phyloP scores from a whole-genome alignment of 2,797 vertebrate genomes.

The Lindbergichthys nudifrons region DNA sequence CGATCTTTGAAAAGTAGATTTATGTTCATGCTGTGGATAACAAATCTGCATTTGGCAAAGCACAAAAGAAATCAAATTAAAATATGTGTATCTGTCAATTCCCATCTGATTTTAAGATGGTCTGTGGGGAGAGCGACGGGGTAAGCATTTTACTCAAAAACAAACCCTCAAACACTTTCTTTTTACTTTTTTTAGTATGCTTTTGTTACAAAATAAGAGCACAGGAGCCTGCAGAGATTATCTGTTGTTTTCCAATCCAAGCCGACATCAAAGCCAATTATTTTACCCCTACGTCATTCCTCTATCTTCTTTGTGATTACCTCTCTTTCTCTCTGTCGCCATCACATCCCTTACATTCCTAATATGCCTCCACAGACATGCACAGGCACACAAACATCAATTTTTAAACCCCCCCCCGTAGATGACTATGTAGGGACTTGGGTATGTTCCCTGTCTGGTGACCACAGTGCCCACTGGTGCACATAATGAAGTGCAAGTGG shows the following conservation, averaged over 20 bases:
- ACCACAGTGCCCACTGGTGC: slow-evolving; percentile 68
- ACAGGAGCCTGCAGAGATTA: slow-evolving; percentile 33
- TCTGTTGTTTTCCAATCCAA: slow-evolving; percentile 38
- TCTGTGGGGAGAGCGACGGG: slow-evolving; percentile 8
- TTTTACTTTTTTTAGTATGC: slow-evolving; percentile 9
- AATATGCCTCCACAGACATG: slow-evolving; percentile 10
- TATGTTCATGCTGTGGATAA: slow-evolving; percentile 39
- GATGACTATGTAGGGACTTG: slow-evolving; percentile 5
- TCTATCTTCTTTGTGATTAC: slow-evolving; percentile 47
- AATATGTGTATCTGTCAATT: slow-evolving; percentile 45
- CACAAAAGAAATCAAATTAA: slow-evolving; percentile 23
- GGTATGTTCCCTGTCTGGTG: slow-evolving; percentile 40
- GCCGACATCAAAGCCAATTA: slow-evolving; percentile 56
- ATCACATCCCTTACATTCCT: slow-evolving; percentile 8
- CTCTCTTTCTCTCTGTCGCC: slow-evolving; percentile 9
- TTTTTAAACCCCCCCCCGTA: slow-evolving; percentile 19
- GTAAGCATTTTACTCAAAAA: slow-evolving; percentile 41
- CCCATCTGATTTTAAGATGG: slow-evolving; percentile 41
- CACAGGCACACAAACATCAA: slow-evolving; percentile 4
- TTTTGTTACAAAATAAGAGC: slow-evolving; percentile 40
- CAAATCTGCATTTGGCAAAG: slow-evolving; percentile 38
- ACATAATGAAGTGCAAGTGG: slow-evolving; percentile 79
- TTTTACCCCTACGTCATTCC: slow-evolving; percentile 53
- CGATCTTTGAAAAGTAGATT: slow-evolving; percentile 32
- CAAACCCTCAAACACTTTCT: slow-evolving; percentile 15